phyloP scores from a whole-genome alignment of 2,113 vertebrate species.

The Abramis brama region DNA sequence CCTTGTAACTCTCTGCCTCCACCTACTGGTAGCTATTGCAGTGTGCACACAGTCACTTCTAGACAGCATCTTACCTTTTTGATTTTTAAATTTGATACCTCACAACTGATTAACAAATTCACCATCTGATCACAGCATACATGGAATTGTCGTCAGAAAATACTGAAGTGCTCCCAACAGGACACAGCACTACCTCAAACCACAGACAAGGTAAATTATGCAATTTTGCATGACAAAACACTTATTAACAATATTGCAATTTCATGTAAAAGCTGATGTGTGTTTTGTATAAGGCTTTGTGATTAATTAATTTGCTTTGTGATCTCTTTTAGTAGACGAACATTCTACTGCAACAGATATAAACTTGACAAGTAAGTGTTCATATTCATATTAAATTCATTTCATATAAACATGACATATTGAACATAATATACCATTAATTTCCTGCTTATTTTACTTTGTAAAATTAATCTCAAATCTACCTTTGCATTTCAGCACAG shows the following conservation, averaged over 20 bases:
- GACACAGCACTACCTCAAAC: not conserved
- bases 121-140: not conserved
- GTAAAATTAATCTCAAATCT: not conserved
- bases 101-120: not conserved
- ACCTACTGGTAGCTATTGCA: slow-evolving; percentile 53
- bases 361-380: not conserved
- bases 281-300: not conserved
- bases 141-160: not conserved
- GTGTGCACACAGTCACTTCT: not conserved
- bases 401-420: not conserved
- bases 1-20: slow-evolving; percentile 11
- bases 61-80: not conserved
- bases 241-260: not conserved
- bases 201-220: not conserved
- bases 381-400: too few relatives aligned
- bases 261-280: not conserved
- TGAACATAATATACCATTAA: not conserved
- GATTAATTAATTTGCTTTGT: not conserved
- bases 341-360: not conserved
- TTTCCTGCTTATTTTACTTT: too few relatives aligned
- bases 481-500: slow-evolving; percentile 37
- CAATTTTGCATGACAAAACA: not conserved
- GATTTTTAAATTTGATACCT: not conserved
- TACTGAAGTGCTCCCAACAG: not conserved
- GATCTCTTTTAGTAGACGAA: not conserved